Percentiles rank a stretch among this genome's conserved stretches.
Conservation (phyloP, 2,888 invertebrate genomes). For the Dusona sp. region DNA sequence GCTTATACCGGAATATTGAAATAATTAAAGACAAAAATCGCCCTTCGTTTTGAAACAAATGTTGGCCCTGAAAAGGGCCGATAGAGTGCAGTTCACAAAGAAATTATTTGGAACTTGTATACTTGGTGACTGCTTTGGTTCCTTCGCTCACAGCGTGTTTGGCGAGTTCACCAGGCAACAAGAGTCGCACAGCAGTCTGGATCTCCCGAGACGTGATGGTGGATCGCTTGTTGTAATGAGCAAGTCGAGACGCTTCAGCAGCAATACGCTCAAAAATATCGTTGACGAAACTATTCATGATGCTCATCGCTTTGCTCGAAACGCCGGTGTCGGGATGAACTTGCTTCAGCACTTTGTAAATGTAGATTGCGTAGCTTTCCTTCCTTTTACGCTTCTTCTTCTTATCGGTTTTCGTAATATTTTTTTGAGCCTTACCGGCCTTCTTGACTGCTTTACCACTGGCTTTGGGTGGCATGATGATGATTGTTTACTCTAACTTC, state of each 20-base stretch:
- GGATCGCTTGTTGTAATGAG: constrained; percentile 31
- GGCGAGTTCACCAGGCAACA: too few relatives aligned
- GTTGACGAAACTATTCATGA: too few relatives aligned
- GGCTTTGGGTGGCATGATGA: constrained; percentile 14
- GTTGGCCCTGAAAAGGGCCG: constrained; percentile 1
- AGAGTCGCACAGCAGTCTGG: too few relatives aligned
- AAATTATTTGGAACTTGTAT: constrained; percentile 26
- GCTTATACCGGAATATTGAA: too few relatives aligned
- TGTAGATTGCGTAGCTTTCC: constrained; percentile 29
- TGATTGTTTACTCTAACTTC: background rate
- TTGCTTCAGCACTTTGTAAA: constrained; percentile 26
- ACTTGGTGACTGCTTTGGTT: too few relatives aligned
- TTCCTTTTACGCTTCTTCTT: constrained; percentile 31
- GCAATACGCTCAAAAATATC: constrained; percentile 24
- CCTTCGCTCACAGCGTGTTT: too few relatives aligned
- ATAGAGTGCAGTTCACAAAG: background rate
- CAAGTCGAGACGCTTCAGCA: constrained; percentile 31
- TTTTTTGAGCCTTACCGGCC: too few relatives aligned
- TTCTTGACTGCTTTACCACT: constrained; percentile 28
- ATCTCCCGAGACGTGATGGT: constrained; percentile 36
- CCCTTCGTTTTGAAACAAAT: background rate
- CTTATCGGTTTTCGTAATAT: constrained; percentile 22
- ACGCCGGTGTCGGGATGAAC: too few relatives aligned
- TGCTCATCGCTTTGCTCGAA: too few relatives aligned
- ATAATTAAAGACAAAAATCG: too few relatives aligned